Base-by-base conservation (phyloP, 1,140 invertebrate genomes). In the Pseudobourletiella spinata region DNA sequence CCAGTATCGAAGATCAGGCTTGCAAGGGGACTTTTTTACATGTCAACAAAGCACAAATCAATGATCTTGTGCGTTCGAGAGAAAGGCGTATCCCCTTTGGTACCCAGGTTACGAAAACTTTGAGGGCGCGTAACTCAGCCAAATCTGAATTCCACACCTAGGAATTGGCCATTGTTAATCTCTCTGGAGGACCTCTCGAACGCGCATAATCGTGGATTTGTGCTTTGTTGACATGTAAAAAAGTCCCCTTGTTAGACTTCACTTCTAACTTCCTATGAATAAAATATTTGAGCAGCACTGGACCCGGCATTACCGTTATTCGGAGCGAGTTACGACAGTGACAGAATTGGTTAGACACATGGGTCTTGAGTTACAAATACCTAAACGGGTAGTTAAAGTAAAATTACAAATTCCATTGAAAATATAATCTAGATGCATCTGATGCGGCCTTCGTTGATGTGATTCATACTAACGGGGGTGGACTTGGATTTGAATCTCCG, bases 381-480 rank as follows among this genome's bases (percentile, higher is more conserved):
- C n/a, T n/a, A n/a, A n/a, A n/a, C n/a, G n/a, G n/a, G n/a, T n/a
- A n/a, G n/a, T n/a, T n/a, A n/a, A n/a, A n/a, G n/a, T n/a, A n/a
- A n/a, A n/a, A n/a, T n/a, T n/a, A n/a, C n/a, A n/a, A n/a, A 3
- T 46, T 46, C n/a, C n/a, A 20, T 4, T 6, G n/a, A 8, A 22
- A 8, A 46, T 46, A 46, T 4, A 46, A 46, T 6, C 4, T 90
- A 1, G 84, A 86, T 67, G 74, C 75, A 32, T 77, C 75, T 44
- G 65, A 67, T 43, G 85, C 78, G 0, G 57, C 73, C 11, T 83
- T 84, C 57, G 84, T 87, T 0, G 83, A 86, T 73, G 79, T 83
- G 0, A 83, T 88, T 56, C 86, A 88, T 65, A 86, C 86, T 0
- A 81, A 84, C 68, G 58, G 54, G 22, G 65, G 66, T 22, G 64